Percentiles rank a stretch among this genome's conserved stretches.
Conservation (phyloP, 2,888 invertebrate species). For the Hofmannophila pseudospretella region DNA sequence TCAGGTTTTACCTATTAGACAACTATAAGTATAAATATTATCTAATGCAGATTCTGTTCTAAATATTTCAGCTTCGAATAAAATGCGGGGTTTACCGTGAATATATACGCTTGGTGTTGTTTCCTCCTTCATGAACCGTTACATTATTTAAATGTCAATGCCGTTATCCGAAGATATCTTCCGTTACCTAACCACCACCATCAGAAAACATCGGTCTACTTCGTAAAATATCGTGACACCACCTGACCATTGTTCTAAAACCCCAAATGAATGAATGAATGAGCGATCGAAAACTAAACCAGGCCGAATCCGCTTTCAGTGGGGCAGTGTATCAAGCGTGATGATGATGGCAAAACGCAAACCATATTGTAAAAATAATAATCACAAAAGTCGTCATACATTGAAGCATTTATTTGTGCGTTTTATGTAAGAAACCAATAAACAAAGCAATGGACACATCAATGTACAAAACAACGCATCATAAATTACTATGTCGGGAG, state of each 20-base stretch:
- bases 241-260: constrained; percentile 26
- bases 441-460: constrained; percentile 29
- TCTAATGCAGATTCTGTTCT: too few species aligned
- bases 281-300: constrained; percentile 40
- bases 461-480: constrained; percentile 13
- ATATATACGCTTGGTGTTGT: too few species aligned
- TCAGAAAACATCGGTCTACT: constrained; percentile 10
- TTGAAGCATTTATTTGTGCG: constrained; percentile 15
- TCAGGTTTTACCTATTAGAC: too few species aligned
- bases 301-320: constrained; percentile 36
- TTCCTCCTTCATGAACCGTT: too few species aligned
- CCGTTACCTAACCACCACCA: too few species aligned
- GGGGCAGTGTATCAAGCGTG: constrained; percentile 34
- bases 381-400: constrained; percentile 20
- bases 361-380: constrained; percentile 8
- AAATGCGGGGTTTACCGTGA: too few species aligned
- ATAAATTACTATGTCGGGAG: constrained; percentile 33
- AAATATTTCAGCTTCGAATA: too few species aligned
- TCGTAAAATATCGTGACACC: constrained; percentile 18
- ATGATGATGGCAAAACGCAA: constrained; percentile 13
- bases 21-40: too few species aligned
- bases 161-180: too few species aligned
- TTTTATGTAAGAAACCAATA: constrained; percentile 13
- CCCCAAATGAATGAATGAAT: too few species aligned
- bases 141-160: too few species aligned